Conservation (phyloP, 2,113 vertebrate genomes). For the Gymnobelideus leadbeateri region DNA sequence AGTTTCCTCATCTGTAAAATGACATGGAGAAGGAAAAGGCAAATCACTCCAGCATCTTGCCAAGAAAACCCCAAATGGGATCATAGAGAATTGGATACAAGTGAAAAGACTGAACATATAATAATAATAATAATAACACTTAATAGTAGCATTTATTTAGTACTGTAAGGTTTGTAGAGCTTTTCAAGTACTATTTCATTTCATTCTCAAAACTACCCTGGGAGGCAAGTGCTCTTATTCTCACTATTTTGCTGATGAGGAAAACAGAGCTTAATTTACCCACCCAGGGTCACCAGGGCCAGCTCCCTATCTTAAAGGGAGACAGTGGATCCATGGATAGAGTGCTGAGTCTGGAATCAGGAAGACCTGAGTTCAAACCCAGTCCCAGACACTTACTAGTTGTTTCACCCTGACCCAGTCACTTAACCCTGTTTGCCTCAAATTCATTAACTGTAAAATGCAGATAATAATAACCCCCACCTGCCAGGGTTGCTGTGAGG, state of each 20-base stretch:
- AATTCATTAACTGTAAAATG: background rate
- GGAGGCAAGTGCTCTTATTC: background rate
- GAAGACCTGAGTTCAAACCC: background rate
- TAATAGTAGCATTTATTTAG: too few relatives aligned
- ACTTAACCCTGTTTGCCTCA: background rate
- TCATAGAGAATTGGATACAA: background rate
- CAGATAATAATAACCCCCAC: background rate
- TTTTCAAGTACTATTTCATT: background rate
- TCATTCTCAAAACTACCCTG: background rate
- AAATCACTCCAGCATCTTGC: background rate
- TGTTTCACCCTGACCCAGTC: background rate
- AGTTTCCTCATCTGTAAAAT: background rate
- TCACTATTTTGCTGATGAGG: background rate
- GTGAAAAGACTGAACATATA: background rate
- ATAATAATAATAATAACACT: too few relatives aligned
- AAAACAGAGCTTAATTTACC: background rate
- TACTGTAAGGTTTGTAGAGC: background rate
- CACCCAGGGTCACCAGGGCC: background rate
- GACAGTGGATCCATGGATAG: background rate
- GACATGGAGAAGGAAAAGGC: too few relatives aligned
- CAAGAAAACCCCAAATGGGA: background rate
- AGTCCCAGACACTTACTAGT: background rate
- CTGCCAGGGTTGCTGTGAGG: background rate
- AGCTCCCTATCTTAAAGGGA: background rate
- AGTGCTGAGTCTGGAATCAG: background rate